Conservation (phyloP, 2,888 invertebrate species). For the Folsomia manolachei region DNA sequence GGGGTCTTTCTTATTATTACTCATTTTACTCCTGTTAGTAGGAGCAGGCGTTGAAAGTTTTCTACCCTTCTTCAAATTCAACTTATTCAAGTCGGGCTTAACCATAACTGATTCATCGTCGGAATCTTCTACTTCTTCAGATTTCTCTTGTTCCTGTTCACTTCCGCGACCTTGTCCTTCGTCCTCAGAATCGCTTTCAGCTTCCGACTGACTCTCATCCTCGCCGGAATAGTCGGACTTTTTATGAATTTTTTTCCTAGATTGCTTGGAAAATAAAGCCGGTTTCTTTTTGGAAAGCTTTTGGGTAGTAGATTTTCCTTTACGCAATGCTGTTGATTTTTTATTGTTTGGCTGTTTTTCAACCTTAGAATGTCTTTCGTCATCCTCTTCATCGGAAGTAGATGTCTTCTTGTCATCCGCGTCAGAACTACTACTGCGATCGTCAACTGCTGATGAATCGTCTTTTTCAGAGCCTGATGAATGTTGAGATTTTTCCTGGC, state of each 20-base stretch:
- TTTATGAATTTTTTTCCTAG: too few relatives aligned
- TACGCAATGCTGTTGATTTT: not conserved
- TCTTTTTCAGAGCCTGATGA: slow-evolving; percentile 20
- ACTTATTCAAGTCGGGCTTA: too few relatives aligned
- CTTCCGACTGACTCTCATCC: not conserved
- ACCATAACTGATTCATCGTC: too few relatives aligned
- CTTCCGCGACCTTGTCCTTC: slow-evolving; percentile 10
- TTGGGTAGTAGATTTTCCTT: not conserved
- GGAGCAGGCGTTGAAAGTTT: too few relatives aligned
- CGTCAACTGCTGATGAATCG: not conserved
- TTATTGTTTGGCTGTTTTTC: not conserved
- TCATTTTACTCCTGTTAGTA: slow-evolving; percentile 12
- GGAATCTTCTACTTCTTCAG: not conserved
- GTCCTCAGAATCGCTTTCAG: not conserved
- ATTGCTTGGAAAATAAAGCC: too few relatives aligned
- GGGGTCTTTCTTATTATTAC: not conserved
- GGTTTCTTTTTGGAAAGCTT: too few relatives aligned
- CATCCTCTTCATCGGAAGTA: slow-evolving; percentile 20
- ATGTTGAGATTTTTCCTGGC: slow-evolving; percentile 11
- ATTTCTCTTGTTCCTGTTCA: slow-evolving; percentile 12
- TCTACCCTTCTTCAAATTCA: slow-evolving; percentile 21
- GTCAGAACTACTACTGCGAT: not conserved
- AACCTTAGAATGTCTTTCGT: slow-evolving; percentile 6
- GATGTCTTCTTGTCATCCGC: not conserved
- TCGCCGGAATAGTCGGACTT: slow-evolving; percentile 14